A percentile compares a stretch with the other conserved stretches of the same genome.
These are phyloP conservation scores for Entomobrya proxima DNA, from an alignment of 2,888 invertebrate genomes.

Conservation along the genomic window DNA sequence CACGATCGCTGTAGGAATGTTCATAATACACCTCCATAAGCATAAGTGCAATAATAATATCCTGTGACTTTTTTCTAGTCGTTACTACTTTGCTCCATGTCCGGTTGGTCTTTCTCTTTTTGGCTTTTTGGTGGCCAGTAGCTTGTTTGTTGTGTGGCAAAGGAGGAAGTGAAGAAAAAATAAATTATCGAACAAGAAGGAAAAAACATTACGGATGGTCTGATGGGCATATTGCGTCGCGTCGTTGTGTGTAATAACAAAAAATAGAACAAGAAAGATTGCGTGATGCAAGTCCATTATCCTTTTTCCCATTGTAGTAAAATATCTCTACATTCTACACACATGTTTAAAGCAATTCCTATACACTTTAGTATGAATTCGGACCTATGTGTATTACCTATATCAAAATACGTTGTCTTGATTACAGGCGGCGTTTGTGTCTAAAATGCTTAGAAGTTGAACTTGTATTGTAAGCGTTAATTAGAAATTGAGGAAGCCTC, in stretches of 20 bases:
- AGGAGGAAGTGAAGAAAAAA: slow-evolving; percentile 32
- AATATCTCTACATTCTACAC: background rate
- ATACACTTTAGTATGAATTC: too few relatives aligned
- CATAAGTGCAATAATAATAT: slow-evolving; percentile 23
- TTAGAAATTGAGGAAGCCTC: too few relatives aligned
- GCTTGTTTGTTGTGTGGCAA: background rate
- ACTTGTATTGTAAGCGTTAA: too few relatives aligned
- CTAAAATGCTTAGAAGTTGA: too few relatives aligned
- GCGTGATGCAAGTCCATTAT: slow-evolving; percentile 53
- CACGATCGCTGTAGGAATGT: background rate
- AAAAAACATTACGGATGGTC: background rate
- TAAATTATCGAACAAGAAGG: background rate
- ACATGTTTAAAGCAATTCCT: too few relatives aligned
- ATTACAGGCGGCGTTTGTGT: too few relatives aligned
- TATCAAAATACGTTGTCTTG: too few relatives aligned
- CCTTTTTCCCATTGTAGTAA: background rate
- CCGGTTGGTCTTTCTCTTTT: background rate
- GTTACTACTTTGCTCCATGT: background rate
- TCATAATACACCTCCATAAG: slow-evolving; percentile 20
- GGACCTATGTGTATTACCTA: too few relatives aligned
- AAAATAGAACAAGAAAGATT: slow-evolving; percentile 1
- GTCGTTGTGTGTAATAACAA: slow-evolving; percentile 14
- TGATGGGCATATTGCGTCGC: background rate
- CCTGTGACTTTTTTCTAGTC: slow-evolving; percentile 10
- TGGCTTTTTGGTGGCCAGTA: background rate